phyloP scores from a whole-genome alignment of 92 coral and sea anemone genomes.

The Parazoanthus atlanticus region DNA sequence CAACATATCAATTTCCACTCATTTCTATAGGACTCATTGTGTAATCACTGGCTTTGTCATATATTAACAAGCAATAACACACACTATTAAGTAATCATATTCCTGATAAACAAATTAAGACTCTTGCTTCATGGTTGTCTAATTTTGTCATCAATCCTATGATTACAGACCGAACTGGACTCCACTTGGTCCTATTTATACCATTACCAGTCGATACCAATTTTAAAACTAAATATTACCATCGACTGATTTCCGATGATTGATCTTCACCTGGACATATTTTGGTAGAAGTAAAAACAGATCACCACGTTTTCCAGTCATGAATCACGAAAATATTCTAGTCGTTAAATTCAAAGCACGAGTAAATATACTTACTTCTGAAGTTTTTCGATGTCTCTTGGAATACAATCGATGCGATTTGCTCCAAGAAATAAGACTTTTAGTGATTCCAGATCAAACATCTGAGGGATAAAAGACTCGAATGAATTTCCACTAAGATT shows the following conservation, averaged over 20 bases:
- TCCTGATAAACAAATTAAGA: too few species aligned
- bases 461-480: slow-evolving; percentile 69
- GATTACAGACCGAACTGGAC: too few species aligned
- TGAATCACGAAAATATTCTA: neutral
- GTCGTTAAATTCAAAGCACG: neutral
- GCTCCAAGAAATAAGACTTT: slow-evolving; percentile 80
- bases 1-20: too few species aligned
- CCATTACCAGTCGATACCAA: neutral
- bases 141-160: too few species aligned
- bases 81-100: too few species aligned
- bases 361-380: slow-evolving; percentile 65
- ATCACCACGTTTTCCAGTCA: neutral
- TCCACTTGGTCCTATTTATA: too few species aligned
- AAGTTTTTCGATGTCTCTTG: slow-evolving; percentile 79
- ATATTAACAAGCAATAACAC: too few species aligned
- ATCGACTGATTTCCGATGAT: neutral
- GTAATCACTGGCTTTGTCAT: too few species aligned
- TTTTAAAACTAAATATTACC: too few species aligned
- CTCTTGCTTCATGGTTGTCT: too few species aligned
- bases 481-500: slow-evolving; percentile 90
- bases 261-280: neutral
- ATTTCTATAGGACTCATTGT: too few species aligned
- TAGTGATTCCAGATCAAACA: slow-evolving; percentile 68
- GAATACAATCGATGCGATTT: slow-evolving; percentile 77
- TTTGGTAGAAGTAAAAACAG: neutral